Evolutionary conservation across 1,140 invertebrate genomes (phyloP), one percentile per base, ranked within the genome.

Genomic region (Drosophila ironensis): DNA sequence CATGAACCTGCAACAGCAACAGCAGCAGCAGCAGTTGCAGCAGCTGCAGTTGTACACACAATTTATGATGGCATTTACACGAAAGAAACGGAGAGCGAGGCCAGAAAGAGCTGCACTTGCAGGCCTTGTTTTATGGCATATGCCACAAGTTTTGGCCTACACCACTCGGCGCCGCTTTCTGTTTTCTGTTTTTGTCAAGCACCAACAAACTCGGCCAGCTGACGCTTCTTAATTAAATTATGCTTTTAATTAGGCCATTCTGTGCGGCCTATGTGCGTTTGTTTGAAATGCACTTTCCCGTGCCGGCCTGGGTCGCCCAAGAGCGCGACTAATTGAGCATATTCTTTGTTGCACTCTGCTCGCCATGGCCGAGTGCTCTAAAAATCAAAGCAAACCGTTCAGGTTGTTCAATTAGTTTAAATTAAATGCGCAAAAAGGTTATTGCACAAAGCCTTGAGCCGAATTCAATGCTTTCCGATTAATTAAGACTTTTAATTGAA

Each of bases 161-260:
- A n/a, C 38, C 59, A 25, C 30, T 22, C 40, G n/a, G 28, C 12
- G 51, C 28, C 51, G 53, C 33, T 53, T 46, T 48, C 52, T 42
- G 9, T 12, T 33, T n/a, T n/a, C n/a, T n/a, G 60, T 59, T 57
- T 56, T 50, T 59, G 69, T 51, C 63, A 50, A 53, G 56, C 50
- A 59, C 44, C 42, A 50, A 42, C 42, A 37, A 72, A 48, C 46
- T 67, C 54, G 45, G 42, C 50, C 74, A 64, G 75, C 75, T 73
- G 75, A 56, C 45, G 66, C 53, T 76, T 71, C 67, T 81, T 81
- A 81, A 81, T 81, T 81, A 75, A 82, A 82, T 82, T 82, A 82
- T 77, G 72, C 61, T 82, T 77, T 82, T 82, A 82, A 82, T 82
- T 82, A 84, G 73, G 72, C 57, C 72, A 72, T 76, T 54, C 60